Evolutionary conservation across 2,113 vertebrate species (phyloP).

Genomic region (Gila orcuttii): DNA sequence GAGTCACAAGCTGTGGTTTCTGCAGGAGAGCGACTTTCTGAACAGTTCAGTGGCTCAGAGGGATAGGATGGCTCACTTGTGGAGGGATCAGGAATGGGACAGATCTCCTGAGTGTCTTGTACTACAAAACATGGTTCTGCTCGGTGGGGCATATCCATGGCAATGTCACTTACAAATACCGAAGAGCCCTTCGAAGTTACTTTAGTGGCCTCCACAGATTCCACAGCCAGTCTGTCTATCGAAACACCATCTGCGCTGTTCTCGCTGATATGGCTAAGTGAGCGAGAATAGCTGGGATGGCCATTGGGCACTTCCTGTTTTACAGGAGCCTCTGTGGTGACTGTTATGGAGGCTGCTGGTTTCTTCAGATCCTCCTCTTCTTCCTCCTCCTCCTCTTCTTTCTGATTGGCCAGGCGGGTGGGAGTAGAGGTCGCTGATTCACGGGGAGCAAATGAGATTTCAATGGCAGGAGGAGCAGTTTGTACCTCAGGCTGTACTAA

Average conservation of each 20-base stretch:
- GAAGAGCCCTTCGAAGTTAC: slow-evolving; percentile 51
- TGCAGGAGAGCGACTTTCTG: background rate
- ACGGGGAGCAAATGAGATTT: slow-evolving; percentile 83
- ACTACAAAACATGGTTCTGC: slow-evolving; percentile 45
- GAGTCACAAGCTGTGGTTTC: background rate
- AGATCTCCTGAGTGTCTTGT: slow-evolving; percentile 31
- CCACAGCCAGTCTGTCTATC: slow-evolving; percentile 56
- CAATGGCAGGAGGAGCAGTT: slow-evolving; percentile 73
- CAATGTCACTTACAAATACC: slow-evolving; percentile 62
- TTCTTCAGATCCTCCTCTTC: slow-evolving; percentile 63
- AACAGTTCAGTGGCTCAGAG: slow-evolving; percentile 14
- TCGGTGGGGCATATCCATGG: slow-evolving; percentile 55
- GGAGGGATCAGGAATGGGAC: background rate
- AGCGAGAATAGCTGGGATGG: slow-evolving; percentile 80
- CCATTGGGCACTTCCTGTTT: slow-evolving; percentile 72
- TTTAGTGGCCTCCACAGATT: slow-evolving; percentile 62
- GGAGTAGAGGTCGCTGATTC: slow-evolving; percentile 63
- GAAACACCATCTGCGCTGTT: slow-evolving; percentile 79
- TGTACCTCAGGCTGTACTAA: slow-evolving; percentile 83
- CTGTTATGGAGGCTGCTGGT: slow-evolving; percentile 55
- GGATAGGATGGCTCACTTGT: background rate
- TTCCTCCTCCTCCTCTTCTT: slow-evolving; percentile 52
- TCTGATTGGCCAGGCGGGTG: slow-evolving; percentile 50
- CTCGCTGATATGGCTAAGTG: slow-evolving; percentile 96
- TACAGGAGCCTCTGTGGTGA: slow-evolving; percentile 36